Conservation (phyloP, 2,113 vertebrate genomes). For the Anolis sagrei region DNA sequence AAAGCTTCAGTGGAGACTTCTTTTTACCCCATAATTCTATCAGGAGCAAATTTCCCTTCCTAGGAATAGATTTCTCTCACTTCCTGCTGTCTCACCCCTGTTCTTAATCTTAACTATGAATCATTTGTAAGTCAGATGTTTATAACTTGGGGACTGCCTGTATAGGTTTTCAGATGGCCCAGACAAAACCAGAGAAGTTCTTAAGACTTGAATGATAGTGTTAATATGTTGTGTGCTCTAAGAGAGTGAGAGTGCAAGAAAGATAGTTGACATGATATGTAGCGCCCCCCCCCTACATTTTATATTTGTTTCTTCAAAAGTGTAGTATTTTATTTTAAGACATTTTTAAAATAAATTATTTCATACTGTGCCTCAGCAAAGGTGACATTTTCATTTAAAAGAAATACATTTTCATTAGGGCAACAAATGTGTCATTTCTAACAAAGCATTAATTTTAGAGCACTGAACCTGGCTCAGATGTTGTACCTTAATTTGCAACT, state of each 20-base stretch:
- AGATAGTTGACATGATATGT: background rate
- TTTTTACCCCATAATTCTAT: too few relatives aligned
- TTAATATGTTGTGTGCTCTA: background rate
- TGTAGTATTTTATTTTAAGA: background rate
- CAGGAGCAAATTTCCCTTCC: too few relatives aligned
- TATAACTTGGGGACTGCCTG: too few relatives aligned
- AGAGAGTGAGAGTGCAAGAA: background rate
- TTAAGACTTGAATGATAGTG: too few relatives aligned
- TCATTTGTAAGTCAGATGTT: too few relatives aligned
- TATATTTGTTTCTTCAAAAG: background rate
- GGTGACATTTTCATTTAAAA: background rate
- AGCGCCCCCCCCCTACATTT: background rate
- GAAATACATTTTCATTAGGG: background rate
- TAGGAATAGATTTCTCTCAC: too few relatives aligned
- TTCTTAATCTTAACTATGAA: too few relatives aligned
- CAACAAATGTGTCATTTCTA: background rate
- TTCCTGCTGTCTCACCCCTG: too few relatives aligned
- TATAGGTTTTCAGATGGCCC: too few relatives aligned
- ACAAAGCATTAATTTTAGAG: background rate
- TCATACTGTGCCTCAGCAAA: background rate
- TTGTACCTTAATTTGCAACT: slow-evolving; percentile 38
- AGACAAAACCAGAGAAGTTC: too few relatives aligned
- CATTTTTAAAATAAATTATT: background rate
- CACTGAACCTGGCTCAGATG: slow-evolving; percentile 1
- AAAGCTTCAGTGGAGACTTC: too few relatives aligned